Base-by-base conservation (phyloP, 2,113 vertebrate species). In the Theristicus caerulescens region DNA sequence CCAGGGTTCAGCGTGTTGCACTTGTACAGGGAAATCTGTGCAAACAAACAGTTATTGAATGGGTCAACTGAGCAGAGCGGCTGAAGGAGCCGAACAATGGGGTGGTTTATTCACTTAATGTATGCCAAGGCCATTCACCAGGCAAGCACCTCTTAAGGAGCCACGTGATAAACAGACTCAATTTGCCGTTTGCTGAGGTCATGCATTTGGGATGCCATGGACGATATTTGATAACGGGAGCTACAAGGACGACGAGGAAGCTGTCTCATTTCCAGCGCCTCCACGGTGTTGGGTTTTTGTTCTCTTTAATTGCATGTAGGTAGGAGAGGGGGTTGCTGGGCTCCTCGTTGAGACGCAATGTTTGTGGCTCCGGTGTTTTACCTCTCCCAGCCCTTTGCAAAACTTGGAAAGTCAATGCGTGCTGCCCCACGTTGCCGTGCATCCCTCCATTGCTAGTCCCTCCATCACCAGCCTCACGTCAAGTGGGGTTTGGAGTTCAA, bases 111-210 rank as follows among this genome's bases (percentile, higher is more conserved):
- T 97, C 93, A 72, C 91, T 91, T 89, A 74, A 85, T 79, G 91
- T 91, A 88, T 92, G 94, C 96, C 96, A 97, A 97, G 97, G 97
- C 94, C 94, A 88, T 92, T 90, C 93, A 88, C 34, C 89, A 95
- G 71, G 83, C 95, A 91, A 97, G 95, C 58, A 85, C 95, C 95
- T 96, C 96, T 96, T 44, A 1, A 95, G 88, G 44, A 90, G 82
- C 78, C 96, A 96, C 77, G 76, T 94, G 94, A 95, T 3, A 3
- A 17, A 44, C 94, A 82, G 91, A 66, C 74, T 76, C 61, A 46
- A 76, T 92, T 87, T 70, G 66, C 89, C 1, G 10, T 84, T 90
- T 51, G 76, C 93, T 3, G 65, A 94, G 90, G 93, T 90, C 91
- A 12, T 1, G 27, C 66, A 5, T 90, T 96, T 52, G 93, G 90